Percentiles rank a stretch among this genome's conserved stretches.
phyloP scores from a whole-genome alignment of 2,113 vertebrate genomes.

The Turdus rufiventris region DNA sequence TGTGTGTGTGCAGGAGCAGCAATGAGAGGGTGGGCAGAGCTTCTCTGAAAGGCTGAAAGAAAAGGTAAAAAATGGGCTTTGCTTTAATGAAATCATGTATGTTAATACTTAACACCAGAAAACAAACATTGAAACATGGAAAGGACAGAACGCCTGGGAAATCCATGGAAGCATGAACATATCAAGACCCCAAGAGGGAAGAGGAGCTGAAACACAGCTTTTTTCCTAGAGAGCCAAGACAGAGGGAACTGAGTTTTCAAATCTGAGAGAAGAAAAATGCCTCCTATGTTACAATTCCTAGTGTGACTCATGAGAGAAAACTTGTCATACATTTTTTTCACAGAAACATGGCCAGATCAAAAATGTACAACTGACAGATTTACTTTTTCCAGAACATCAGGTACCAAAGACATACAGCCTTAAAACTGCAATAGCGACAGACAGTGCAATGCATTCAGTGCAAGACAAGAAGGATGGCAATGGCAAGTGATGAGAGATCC shows the following conservation, averaged over 20 bases:
- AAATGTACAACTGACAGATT: background rate
- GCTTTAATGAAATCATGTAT: fast-evolving
- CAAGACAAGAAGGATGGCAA: background rate
- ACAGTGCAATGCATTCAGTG: background rate
- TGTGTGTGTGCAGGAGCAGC: background rate
- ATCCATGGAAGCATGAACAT: background rate
- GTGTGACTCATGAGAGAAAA: background rate
- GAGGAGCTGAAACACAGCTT: background rate
- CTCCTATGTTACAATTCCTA: background rate
- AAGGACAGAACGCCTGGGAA: background rate
- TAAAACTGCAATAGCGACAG: background rate
- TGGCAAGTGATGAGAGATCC: background rate
- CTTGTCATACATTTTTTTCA: background rate
- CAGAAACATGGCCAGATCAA: background rate
- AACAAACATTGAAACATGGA: background rate
- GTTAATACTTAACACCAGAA: background rate
- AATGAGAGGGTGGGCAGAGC: fast-evolving
- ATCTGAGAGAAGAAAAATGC: background rate
- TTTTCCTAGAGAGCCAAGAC: background rate
- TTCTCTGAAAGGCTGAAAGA: background rate
- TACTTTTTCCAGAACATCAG: background rate
- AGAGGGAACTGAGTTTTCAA: background rate
- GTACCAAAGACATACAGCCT: background rate
- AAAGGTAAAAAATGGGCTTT: background rate
- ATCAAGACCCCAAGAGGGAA: background rate